Evolutionary conservation across 2,797 vertebrate species (phyloP), one percentile per base, ranked within the genome.

Genomic region (Epinephelus malabaricus): DNA sequence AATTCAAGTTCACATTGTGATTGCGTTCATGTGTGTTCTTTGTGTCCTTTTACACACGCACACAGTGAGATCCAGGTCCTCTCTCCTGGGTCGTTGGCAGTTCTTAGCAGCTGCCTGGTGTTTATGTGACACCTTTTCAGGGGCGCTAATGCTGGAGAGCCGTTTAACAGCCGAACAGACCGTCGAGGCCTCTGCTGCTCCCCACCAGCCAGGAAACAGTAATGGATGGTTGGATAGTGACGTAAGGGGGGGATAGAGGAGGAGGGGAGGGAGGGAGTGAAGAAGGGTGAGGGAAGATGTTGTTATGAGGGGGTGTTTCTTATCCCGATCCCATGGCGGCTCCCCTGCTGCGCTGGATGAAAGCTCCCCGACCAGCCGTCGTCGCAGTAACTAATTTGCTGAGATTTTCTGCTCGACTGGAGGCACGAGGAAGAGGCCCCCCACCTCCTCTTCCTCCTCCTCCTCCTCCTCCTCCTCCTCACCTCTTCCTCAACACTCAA

Each of bases 381-480:
- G 66, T 95, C 94, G 88, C 94, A 71, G 93, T 93, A 96, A 95
- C 93, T 96, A 95, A 95, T 96, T 97, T 96, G 92, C 89, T 85
- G 91, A 94, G 94, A 95, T 96, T 97, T 97, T 97, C 95, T 92
- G 94, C 95, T 95, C 82, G 90, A 92, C 86, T 92, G 92, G 89
- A 96, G 89, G 95, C 95, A 96, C 94, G 95, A 95, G 95, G 94
- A 96, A 94, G 89, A 88, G 83, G 30, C 85, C 59, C 89, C 89
- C 71, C 25, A 27, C 25, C 25, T 49, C 61, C 45, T 27, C 25
- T 4, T 15, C 38, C 77, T 71, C 69, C 79, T 63, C 23, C 15
- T 49, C 61, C 45, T 64, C 54, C 65, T 19, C 61, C 79, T 73
- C 73, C 78, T 43, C 21, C 23, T 23, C 84, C 70, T 80, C 81